Evolutionary conservation across 2,888 invertebrate species (phyloP).

Genomic region (Eupithecia tripunctaria): DNA sequence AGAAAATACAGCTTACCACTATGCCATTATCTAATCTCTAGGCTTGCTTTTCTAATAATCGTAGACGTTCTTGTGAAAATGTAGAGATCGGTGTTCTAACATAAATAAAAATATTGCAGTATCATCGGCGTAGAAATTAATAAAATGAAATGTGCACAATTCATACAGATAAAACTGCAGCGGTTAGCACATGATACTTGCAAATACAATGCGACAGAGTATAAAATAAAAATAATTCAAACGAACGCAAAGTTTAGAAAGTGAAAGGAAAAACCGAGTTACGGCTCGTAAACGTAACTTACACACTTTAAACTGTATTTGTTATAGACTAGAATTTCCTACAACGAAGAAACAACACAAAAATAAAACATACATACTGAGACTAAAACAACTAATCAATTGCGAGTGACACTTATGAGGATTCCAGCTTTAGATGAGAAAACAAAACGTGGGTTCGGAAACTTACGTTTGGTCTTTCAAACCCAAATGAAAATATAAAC

Average conservation of each 20-base stretch:
- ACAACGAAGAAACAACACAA: neutral
- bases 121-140: neutral
- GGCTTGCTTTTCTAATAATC: neutral
- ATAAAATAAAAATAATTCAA: slow-evolving; percentile 39
- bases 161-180: neutral
- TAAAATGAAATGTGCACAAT: slow-evolving; percentile 1
- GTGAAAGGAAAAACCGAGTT: slow-evolving; percentile 48
- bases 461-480: no score
- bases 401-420: neutral
- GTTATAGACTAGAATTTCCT: slow-evolving; percentile 7
- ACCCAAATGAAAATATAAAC: no score
- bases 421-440: neutral
- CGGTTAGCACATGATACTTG: slow-evolving; percentile 9
- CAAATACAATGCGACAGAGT: slow-evolving; percentile 32
- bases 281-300: slow-evolving; percentile 33
- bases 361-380: neutral
- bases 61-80: neutral
- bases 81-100: neutral
- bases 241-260: slow-evolving; percentile 44
- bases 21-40: neutral
- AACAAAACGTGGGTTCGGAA: neutral
- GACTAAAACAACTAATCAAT: neutral
- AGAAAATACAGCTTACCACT: neutral
- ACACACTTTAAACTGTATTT: slow-evolving; percentile 39
- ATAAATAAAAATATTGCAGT: neutral